Base-by-base conservation (phyloP, 2,113 vertebrate species). In the Hirundichthys speculiger region DNA sequence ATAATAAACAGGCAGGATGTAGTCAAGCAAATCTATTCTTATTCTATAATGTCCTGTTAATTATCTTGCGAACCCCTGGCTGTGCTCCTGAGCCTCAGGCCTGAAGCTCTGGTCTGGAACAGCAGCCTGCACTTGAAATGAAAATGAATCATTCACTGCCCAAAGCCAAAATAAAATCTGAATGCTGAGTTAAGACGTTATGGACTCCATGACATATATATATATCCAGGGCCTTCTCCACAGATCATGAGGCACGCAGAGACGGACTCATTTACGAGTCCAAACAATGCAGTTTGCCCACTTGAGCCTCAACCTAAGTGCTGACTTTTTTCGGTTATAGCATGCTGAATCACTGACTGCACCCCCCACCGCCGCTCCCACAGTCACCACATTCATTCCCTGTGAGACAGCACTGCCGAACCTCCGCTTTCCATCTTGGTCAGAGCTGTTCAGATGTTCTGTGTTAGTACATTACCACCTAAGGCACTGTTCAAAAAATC, bases 241-340 rank as follows among this genome's bases (percentile, higher is more conserved):
- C 53, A 47, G 47, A 75, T 75, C 49, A 69, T 1, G 22, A 75
- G 60, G 60, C 53, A 34, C 43, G 39, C 30, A 18, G 42, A 72
- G 66, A 64, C 56, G 64, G 64, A 83, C 8, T 58, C 10, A 34
- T 72, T 69, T 67, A 71, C 60, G 52, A 64, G 72, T 71, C 73
- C 53, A 27, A 39, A 15, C n/a, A 51, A 54, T 46, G 43, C 8
- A 43, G 40, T 62, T 14, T 16, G 14, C 52, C 55, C 56, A 43
- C 61, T 47, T 52, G 38, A 77, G 52, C 54, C 67, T 43, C 49
- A 70, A 40, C 54, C 21, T 22, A 34, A 19, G 45, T 39, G 69
- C 56, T 66, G 69, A 85, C 63, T 54, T 62, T 79, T 72, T 45
- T 45, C 57, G 54, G 27, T 51, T 39, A 60, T 63, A 60, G 52